Evolutionary conservation across 2,113 vertebrate genomes (phyloP).

Genomic region (Phalacrocorax carbo): DNA sequence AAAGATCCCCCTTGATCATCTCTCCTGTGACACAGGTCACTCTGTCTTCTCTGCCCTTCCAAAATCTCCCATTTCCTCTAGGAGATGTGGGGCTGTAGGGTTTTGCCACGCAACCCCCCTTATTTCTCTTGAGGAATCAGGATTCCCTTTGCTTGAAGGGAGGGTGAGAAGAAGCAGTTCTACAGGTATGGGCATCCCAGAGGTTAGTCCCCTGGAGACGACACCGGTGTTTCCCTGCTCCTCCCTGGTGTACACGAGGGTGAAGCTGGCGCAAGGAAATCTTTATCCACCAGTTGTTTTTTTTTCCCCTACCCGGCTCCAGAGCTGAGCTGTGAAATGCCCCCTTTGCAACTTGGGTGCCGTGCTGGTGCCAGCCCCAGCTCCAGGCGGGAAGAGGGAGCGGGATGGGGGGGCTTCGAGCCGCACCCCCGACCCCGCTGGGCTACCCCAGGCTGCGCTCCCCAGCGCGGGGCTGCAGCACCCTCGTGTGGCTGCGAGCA

Average conservation of each 20-base stretch:
- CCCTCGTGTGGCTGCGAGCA: slow-evolving; percentile 49
- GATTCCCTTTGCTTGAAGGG: not conserved
- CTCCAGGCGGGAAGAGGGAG: not conserved
- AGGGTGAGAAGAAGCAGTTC: not conserved
- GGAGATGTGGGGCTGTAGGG: rapidly evolving
- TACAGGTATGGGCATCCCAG: rapidly evolving
- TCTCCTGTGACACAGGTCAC: not conserved
- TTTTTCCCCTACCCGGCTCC: rapidly evolving
- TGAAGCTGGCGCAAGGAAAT: not conserved
- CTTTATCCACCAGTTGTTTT: rapidly evolving
- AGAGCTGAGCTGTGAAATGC: not conserved
- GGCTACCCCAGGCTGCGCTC: not conserved
- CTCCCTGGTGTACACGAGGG: rapidly evolving
- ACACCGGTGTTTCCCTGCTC: not conserved
- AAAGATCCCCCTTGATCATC: no score
- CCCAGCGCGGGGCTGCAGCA: slow-evolving; percentile 15
- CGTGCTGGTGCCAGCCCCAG: no score
- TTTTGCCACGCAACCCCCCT: not conserved
- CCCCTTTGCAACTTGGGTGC: rapidly evolving
- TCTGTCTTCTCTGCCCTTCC: not conserved
- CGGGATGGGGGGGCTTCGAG: rapidly evolving
- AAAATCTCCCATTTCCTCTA: not conserved
- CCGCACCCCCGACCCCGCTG: not conserved
- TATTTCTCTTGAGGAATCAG: not conserved
- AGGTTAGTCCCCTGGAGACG: not conserved